Evolutionary conservation across 1,140 invertebrate genomes (phyloP).

Genomic region (Diplogasteroides magnus): DNA sequence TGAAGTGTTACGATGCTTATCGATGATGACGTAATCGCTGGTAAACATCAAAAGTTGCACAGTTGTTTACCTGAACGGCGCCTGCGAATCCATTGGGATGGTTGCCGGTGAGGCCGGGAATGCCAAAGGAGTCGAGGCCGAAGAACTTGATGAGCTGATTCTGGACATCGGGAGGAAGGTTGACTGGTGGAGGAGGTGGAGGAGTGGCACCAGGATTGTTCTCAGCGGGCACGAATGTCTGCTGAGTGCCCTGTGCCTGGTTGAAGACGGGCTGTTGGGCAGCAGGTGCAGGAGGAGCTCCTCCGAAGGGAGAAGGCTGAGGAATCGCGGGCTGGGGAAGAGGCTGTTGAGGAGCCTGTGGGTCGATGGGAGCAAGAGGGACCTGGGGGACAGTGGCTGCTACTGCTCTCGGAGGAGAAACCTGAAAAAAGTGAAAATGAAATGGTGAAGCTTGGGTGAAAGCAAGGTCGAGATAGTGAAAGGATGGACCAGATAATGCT

Average conservation of each 20-base stretch:
- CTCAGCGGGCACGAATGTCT: slow-evolving; percentile 21
- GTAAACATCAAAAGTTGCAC: slow-evolving; percentile 14
- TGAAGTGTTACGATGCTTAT: slow-evolving; percentile 18
- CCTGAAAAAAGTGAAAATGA: slow-evolving; percentile 1
- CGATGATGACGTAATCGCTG: too few relatives aligned
- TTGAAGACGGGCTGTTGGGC: slow-evolving; percentile 8
- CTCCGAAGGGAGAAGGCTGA: slow-evolving; percentile 1
- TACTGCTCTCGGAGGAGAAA: not conserved
- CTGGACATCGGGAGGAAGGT: slow-evolving; percentile 54
- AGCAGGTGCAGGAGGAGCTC: not conserved
- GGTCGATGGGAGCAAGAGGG: slow-evolving; percentile 12
- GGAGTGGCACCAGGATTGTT: slow-evolving; percentile 15
- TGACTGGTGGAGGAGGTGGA: slow-evolving; percentile 45
- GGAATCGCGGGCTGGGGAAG: slow-evolving; percentile 14
- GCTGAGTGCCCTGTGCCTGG: not conserved
- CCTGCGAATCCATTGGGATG: slow-evolving; percentile 54
- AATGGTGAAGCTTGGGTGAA: too few relatives aligned
- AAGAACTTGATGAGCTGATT: slow-evolving; percentile 56
- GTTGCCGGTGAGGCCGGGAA: slow-evolving; percentile 51
- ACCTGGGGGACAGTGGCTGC: slow-evolving; percentile 14
- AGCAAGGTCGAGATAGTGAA: too few relatives aligned
- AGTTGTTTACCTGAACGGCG: slow-evolving; percentile 40
- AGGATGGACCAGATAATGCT: not conserved
- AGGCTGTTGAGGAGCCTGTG: slow-evolving; percentile 26
- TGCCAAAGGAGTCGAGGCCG: slow-evolving; percentile 52